Conservation (phyloP, 2,888 invertebrate genomes). For the Microctonus brassicae region DNA sequence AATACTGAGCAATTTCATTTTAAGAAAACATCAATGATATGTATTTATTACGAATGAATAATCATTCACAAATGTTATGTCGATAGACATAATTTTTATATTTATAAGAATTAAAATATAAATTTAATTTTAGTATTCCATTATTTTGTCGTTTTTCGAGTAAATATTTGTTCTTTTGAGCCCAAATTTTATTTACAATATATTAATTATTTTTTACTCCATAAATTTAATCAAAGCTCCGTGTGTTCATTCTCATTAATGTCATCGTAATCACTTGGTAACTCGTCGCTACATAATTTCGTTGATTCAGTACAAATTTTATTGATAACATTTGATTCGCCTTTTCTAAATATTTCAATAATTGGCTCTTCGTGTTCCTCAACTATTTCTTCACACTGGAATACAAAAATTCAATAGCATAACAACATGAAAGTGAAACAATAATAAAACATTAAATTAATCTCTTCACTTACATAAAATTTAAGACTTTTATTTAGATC, state of each 20-base stretch:
- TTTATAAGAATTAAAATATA: background rate
- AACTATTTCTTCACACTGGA: constrained; percentile 80
- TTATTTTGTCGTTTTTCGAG: background rate
- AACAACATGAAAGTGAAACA: too few species aligned
- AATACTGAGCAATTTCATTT: background rate
- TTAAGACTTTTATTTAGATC: constrained; percentile 89
- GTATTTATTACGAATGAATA: background rate
- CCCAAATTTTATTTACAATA: constrained; percentile 24
- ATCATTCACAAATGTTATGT: background rate
- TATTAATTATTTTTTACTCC: background rate
- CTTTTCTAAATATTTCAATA: constrained; percentile 73
- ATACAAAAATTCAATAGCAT: constrained; percentile 42
- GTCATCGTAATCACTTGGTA: constrained; percentile 57
- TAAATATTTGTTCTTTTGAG: background rate
- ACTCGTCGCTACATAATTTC: constrained; percentile 70
- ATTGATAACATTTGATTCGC: constrained; percentile 68
- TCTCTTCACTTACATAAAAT: constrained; percentile 79
- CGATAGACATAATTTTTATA: background rate
- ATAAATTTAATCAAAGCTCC: background rate
- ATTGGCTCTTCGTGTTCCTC: constrained; percentile 81
- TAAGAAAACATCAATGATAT: background rate
- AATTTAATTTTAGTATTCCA: background rate
- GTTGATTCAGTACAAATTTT: constrained; percentile 72
- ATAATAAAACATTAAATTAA: too few species aligned
- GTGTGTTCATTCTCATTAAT: constrained; percentile 26